Evolutionary conservation across 2,888 invertebrate species (phyloP), one percentile per base, ranked within the genome.

Genomic region (Callyntrura guangdongensis): DNA sequence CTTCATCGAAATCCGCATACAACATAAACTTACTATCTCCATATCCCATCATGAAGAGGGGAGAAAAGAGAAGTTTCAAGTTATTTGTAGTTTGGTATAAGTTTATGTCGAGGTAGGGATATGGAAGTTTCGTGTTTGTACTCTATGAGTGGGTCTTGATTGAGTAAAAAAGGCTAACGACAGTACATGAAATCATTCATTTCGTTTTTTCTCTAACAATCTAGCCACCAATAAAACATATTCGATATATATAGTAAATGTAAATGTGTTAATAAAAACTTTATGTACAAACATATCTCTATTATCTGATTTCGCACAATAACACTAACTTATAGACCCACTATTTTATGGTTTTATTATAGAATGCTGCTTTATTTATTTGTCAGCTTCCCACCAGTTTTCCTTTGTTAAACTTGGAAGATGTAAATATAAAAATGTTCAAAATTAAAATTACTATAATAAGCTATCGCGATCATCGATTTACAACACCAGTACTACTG

Each of bases 1-100:
- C 83, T 88, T 82, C 88, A 89, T 89, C 74, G 83, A 74, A 89
- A 89, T 89, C 88, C 61, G 25, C 72, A 77, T 25, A 77, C 77
- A 49, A 20, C 74, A 56, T 74, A 86, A 86, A 86, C 82, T 64
- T 83, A n/a, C 82, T 64, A 22, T 22, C 59, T 83, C 47, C 83
- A 36, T 77, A 86, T 22, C 59, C 74, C 74, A 86, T 86, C 86
- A 86, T 9, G 22, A 17, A 85, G 20, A 53, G 20, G 17, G 20
- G 59, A 64, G 49, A 79, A 79, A 86, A 72, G 25, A 53, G 53
- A 53, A 56, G 77, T 56, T 49, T 53, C 22, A 1, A 9, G 11
- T 64, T 64, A 9, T 64, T 25, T 64, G 64, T 64, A 64, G 11
- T 25, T 20, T 22, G 22, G 11, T 64, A 25, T 25, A 25, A 17